Percentiles rank a stretch among this genome's conserved stretches.
These are phyloP conservation scores for Rhynchomys soricoides DNA, from an alignment of 2,113 vertebrate genomes.

Conservation along the genomic window DNA sequence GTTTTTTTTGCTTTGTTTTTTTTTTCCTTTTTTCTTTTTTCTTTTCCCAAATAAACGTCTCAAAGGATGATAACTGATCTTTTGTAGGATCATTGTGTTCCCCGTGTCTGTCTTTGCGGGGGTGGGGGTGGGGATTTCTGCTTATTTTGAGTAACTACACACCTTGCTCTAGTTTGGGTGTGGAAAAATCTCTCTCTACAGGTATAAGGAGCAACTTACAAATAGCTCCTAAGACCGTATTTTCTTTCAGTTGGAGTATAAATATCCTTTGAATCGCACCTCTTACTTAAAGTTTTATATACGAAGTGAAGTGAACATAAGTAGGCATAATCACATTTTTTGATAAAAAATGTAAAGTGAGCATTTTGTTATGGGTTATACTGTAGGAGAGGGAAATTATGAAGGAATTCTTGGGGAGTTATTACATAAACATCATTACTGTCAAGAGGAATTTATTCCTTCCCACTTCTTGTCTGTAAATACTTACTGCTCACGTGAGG, in stretches of 20 bases:
- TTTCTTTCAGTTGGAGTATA: slow-evolving; percentile 66
- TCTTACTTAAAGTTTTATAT: slow-evolving; percentile 68
- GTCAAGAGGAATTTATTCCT: slow-evolving; percentile 14
- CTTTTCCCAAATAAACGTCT: slow-evolving; percentile 33
- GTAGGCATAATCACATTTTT: slow-evolving; percentile 30
- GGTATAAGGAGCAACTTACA: slow-evolving; percentile 47
- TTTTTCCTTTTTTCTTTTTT: not conserved
- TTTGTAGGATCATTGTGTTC: slow-evolving; percentile 62
- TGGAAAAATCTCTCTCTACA: slow-evolving; percentile 38
- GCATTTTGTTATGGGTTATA: not conserved
- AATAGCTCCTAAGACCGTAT: slow-evolving; percentile 61
- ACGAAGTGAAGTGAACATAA: slow-evolving; percentile 60
- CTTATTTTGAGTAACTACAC: slow-evolving; percentile 62
- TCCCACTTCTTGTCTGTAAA: not conserved
- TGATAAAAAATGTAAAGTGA: slow-evolving; percentile 48
- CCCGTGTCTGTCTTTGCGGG: slow-evolving; percentile 71
- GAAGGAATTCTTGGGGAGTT: not conserved
- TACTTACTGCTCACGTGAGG: not conserved
- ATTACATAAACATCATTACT: not conserved
- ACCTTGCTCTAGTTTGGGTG: slow-evolving; percentile 24
- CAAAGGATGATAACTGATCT: slow-evolving; percentile 69
- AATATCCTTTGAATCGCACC: slow-evolving; percentile 68
- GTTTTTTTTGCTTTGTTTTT: not conserved
- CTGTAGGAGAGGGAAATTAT: not conserved
- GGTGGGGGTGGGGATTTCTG: slow-evolving; percentile 36